Conservation (phyloP, 2,888 invertebrate genomes). For the Tridacna crocea region DNA sequence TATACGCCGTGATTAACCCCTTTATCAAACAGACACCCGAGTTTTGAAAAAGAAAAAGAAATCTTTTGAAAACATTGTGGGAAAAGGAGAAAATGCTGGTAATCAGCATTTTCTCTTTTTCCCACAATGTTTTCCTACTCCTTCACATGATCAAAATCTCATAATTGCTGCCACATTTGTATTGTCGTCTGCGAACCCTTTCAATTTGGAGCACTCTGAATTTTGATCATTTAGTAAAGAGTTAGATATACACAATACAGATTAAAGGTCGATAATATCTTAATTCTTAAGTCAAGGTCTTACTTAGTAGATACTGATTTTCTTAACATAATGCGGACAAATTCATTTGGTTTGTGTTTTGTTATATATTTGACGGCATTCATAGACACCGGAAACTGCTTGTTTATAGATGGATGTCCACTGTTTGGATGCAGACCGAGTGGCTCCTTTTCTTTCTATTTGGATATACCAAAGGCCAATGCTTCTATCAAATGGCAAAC, state of each 20-base stretch:
- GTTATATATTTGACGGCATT: neutral
- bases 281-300: neutral
- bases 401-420: conserved; percentile 70
- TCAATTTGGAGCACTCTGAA: too few species aligned
- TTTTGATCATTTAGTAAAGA: too few species aligned
- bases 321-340: neutral
- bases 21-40: neutral
- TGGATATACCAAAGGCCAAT: conserved; percentile 48
- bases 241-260: too few species aligned
- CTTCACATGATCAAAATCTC: neutral
- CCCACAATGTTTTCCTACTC: neutral
- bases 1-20: neutral
- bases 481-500: conserved; percentile 62
- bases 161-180: too few species aligned
- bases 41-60: neutral
- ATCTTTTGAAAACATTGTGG: neutral
- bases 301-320: neutral
- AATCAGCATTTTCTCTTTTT: neutral
- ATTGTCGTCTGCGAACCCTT: too few species aligned
- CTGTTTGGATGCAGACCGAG: conserved; percentile 69
- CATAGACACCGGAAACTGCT: conserved; percentile 7
- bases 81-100: neutral
- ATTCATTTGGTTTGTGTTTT: neutral
- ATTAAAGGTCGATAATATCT: too few species aligned
- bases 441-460: conserved; percentile 68